These are phyloP conservation scores for Akabosia matsudoensis DNA, from an alignment of 1,140 invertebrate species.

Conservation along the genomic window DNA sequence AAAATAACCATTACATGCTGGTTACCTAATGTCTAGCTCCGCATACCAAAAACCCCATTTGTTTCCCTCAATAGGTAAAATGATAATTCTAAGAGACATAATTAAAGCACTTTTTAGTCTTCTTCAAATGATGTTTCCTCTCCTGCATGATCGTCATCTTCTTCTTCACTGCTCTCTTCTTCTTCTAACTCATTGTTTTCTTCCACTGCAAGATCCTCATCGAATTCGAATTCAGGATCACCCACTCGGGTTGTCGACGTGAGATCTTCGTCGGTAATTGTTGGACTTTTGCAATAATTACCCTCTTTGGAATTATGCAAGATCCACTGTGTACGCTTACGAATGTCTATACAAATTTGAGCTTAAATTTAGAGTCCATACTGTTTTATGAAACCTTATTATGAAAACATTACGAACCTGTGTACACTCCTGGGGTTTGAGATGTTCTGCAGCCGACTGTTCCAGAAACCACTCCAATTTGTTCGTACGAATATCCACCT, in stretches of 20 bases:
- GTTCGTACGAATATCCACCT: constrained; percentile 22
- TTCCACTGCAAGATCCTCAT: not conserved
- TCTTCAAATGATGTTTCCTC: not conserved
- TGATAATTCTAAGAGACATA: no score
- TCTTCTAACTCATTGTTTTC: not conserved
- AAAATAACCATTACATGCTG: no score
- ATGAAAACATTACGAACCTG: not conserved
- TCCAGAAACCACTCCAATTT: constrained; percentile 13
- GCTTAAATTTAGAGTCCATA: not conserved
- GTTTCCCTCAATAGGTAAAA: no score
- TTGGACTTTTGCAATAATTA: constrained; percentile 22
- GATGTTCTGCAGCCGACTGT: not conserved
- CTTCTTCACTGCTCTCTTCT: not conserved
- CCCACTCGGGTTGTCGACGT: not conserved
- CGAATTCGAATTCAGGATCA: not conserved
- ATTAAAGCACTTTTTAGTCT: no score
- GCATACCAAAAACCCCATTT: no score
- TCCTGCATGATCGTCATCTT: not conserved
- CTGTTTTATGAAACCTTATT: not conserved
- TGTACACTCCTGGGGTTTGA: constrained; percentile 2
- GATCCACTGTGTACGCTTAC: constrained; percentile 30
- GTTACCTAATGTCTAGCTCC: no score
- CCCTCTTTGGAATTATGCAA: constrained; percentile 21
- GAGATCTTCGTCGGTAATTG: constrained; percentile 15
- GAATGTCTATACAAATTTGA: constrained; percentile 19